phyloP scores from a whole-genome alignment of 1,140 invertebrate species.

The Lordiphosa collinella region DNA sequence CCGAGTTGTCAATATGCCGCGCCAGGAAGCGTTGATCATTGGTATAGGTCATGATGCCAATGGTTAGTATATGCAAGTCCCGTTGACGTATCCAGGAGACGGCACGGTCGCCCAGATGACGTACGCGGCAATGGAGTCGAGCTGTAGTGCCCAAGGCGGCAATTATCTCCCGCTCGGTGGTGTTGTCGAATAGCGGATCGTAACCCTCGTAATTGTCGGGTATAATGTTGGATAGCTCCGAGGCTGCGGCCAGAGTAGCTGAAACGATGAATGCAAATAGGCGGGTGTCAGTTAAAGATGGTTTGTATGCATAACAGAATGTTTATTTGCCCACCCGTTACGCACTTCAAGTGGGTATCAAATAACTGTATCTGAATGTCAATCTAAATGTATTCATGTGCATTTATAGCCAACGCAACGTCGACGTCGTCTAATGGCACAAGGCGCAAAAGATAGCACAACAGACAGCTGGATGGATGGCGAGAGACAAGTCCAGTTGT shows the following conservation, averaged over 20 bases:
- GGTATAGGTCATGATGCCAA: slow-evolving; percentile 87
- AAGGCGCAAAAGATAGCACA: slow-evolving; percentile 11
- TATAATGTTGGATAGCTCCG: slow-evolving; percentile 68
- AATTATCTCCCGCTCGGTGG: slow-evolving; percentile 89
- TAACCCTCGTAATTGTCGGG: slow-evolving; percentile 60
- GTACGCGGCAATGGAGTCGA: slow-evolving; percentile 90
- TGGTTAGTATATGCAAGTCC: slow-evolving; percentile 88
- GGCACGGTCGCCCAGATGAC: slow-evolving; percentile 91
- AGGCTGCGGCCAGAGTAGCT: slow-evolving; percentile 33
- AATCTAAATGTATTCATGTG: slow-evolving; percentile 75
- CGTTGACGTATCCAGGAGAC: slow-evolving; percentile 89
- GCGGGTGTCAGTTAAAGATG: slow-evolving; percentile 14
- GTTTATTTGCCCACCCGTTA: slow-evolving; percentile 16
- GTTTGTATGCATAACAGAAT: slow-evolving; percentile 12
- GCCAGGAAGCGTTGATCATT: slow-evolving; percentile 88
- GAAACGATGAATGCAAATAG: background rate
- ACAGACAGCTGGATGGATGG: slow-evolving; percentile 21
- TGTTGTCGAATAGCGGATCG: slow-evolving; percentile 93
- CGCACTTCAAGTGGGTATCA: slow-evolving; percentile 50
- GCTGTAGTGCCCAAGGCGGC: slow-evolving; percentile 92
- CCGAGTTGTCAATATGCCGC: slow-evolving; percentile 89
- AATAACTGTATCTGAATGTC: slow-evolving; percentile 69
- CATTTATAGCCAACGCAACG: slow-evolving; percentile 43
- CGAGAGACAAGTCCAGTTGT: background rate
- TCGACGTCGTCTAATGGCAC: slow-evolving; percentile 9